A percentile compares a stretch with the other conserved stretches of the same genome.
Evolutionary conservation across 1,140 invertebrate genomes (phyloP).

Genomic region (Ips nitidus): DNA sequence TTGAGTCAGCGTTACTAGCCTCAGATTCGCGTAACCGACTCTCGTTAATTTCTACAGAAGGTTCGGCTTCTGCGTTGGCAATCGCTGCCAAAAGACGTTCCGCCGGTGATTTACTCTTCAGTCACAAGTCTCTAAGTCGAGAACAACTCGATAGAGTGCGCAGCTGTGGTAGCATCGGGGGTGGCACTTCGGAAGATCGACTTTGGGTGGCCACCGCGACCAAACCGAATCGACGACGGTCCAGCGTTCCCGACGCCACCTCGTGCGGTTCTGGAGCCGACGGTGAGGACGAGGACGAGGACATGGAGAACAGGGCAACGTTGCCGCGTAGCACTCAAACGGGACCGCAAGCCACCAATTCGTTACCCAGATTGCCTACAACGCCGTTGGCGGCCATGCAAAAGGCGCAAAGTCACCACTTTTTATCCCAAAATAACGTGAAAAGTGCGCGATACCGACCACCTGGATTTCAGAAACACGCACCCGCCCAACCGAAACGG

Average conservation of each 20-base stretch:
- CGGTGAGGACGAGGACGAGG: constrained; percentile 66
- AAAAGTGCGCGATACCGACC: constrained; percentile 85
- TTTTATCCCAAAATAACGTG: constrained; percentile 61
- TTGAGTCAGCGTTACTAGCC: constrained; percentile 82
- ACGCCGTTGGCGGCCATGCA: constrained; percentile 64
- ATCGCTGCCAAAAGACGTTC: constrained; percentile 73
- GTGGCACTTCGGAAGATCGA: constrained; percentile 61
- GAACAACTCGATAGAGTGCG: constrained; percentile 73
- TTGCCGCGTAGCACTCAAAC: constrained; percentile 66
- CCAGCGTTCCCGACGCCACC: constrained; percentile 69
- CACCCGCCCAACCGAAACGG: constrained; percentile 59
- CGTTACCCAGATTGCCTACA: constrained; percentile 70
- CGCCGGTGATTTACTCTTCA: constrained; percentile 74
- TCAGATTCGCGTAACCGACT: constrained; percentile 78
- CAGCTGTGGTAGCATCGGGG: constrained; percentile 79
- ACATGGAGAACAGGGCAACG: constrained; percentile 59
- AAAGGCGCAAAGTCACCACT: constrained; percentile 69
- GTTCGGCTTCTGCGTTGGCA: constrained; percentile 63
- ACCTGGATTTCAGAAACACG: constrained; percentile 68
- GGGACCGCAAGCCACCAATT: constrained; percentile 68
- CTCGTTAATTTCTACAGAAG: constrained; percentile 68
- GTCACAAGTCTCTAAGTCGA: constrained; percentile 70
- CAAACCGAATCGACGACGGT: constrained; percentile 59
- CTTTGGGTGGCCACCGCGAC: constrained; percentile 56
- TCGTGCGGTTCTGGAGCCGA: constrained; percentile 64